A percentile compares a stretch with the other conserved stretches of the same genome.
phyloP scores from a whole-genome alignment of 2,888 invertebrate species.

The Hydroisotoma schaefferi region DNA sequence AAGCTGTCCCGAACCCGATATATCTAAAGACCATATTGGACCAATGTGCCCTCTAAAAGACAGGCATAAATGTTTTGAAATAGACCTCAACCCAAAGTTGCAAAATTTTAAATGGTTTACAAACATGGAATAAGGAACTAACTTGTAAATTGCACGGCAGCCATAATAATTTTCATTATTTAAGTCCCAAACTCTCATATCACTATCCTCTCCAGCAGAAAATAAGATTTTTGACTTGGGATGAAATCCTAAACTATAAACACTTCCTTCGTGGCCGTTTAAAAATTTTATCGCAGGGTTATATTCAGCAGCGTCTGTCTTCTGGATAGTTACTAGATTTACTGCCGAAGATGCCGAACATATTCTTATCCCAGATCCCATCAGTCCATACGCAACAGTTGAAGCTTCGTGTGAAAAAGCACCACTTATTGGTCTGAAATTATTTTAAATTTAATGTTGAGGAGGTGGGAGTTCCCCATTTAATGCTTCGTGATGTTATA shows the following conservation, averaged over 20 bases:
- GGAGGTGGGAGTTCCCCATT: not conserved
- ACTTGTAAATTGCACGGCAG: slow-evolving; percentile 68
- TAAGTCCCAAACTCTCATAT: slow-evolving; percentile 72
- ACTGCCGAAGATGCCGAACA: slow-evolving; percentile 27
- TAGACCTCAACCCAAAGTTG: not conserved
- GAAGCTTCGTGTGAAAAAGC: slow-evolving; percentile 37
- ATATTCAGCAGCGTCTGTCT: not conserved
- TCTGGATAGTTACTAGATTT: slow-evolving; percentile 11
- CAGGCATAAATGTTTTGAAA: not conserved
- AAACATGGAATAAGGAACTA: slow-evolving; percentile 30
- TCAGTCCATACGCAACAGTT: slow-evolving; percentile 37
- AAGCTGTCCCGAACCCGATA: slow-evolving; percentile 64
- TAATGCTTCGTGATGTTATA: not conserved
- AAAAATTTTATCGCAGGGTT: slow-evolving; percentile 22
- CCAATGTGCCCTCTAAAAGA: slow-evolving; percentile 71
- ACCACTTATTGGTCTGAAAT: slow-evolving; percentile 31
- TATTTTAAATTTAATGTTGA: no score
- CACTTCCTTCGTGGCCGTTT: slow-evolving; percentile 41
- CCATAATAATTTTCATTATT: slow-evolving; percentile 58
- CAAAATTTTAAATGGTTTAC: not conserved
- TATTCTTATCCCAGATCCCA: slow-evolving; percentile 32
- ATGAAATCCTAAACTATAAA: slow-evolving; percentile 45
- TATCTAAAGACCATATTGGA: slow-evolving; percentile 83
- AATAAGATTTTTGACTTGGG: slow-evolving; percentile 55
- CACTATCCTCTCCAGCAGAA: slow-evolving; percentile 68